A percentile compares a stretch with the other conserved stretches of the same genome.
These are phyloP conservation scores for Malurus alboscapulatus DNA, from an alignment of 2,113 vertebrate species.

Conservation along the genomic window DNA sequence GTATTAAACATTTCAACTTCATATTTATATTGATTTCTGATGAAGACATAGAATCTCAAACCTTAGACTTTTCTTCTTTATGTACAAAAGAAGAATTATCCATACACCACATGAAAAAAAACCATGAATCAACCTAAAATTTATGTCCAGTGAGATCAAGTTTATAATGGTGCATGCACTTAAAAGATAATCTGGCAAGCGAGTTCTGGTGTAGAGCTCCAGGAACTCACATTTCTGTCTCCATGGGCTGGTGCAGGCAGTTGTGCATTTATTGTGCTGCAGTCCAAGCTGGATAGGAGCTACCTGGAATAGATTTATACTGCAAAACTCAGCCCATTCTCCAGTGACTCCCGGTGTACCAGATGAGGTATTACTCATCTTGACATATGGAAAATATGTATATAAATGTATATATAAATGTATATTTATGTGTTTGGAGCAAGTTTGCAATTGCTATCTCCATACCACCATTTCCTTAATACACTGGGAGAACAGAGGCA, in stretches of 20 bases:
- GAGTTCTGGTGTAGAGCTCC: not conserved
- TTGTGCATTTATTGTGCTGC: not conserved
- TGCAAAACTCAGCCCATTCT: not conserved
- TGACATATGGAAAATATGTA: not conserved
- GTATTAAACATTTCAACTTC: not conserved
- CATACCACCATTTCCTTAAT: not conserved
- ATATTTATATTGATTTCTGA: not conserved
- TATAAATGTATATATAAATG: not conserved
- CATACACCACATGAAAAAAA: fast-evolving
- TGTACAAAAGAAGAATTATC: not conserved
- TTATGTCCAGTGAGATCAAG: not conserved
- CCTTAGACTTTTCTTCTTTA: not conserved
- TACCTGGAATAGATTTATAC: fast-evolving
- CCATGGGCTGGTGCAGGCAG: not conserved
- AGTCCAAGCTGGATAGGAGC: not conserved
- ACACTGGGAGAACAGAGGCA: not conserved
- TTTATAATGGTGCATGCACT: not conserved
- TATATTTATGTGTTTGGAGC: not conserved
- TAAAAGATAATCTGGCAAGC: not conserved
- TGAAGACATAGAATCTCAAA: not conserved
- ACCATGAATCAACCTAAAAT: not conserved
- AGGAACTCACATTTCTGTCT: not conserved
- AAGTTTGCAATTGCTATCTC: not conserved
- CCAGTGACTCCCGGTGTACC: not conserved
- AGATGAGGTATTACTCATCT: not conserved